Evolutionary conservation across 2,113 vertebrate genomes (phyloP).

Genomic region (Sylvia atricapilla): DNA sequence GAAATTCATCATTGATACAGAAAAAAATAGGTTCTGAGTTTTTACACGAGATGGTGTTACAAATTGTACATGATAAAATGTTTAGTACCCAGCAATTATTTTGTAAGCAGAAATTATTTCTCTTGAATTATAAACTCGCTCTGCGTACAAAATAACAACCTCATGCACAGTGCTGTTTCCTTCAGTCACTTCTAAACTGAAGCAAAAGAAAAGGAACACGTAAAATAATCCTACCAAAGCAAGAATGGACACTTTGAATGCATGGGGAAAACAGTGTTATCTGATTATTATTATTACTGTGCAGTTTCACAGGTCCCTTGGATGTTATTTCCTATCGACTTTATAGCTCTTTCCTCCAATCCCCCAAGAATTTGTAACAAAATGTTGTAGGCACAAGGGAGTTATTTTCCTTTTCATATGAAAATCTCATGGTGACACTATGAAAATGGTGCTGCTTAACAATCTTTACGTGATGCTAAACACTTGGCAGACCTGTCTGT

Average conservation of each 20-base stretch:
- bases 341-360: conserved; percentile 3
- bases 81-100: not conserved
- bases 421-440: not conserved
- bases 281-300: not conserved
- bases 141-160: not conserved
- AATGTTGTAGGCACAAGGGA: not conserved
- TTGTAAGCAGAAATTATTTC: not conserved
- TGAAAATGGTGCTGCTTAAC: not conserved
- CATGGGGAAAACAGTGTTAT: not conserved
- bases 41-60: not conserved
- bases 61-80: not conserved
- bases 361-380: not conserved
- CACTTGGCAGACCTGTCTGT: not conserved
- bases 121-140: not conserved
- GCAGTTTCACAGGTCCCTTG: not conserved
- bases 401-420: not conserved
- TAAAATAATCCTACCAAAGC: not conserved
- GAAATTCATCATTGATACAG: not conserved
- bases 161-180: not conserved
- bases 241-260: not conserved
- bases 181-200: not conserved
- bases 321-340: not conserved
- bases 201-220: not conserved
- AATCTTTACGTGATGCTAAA: not conserved
- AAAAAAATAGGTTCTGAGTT: not conserved